phyloP scores from a whole-genome alignment of 1,140 invertebrate species.

The Euwallacea fornicatus region DNA sequence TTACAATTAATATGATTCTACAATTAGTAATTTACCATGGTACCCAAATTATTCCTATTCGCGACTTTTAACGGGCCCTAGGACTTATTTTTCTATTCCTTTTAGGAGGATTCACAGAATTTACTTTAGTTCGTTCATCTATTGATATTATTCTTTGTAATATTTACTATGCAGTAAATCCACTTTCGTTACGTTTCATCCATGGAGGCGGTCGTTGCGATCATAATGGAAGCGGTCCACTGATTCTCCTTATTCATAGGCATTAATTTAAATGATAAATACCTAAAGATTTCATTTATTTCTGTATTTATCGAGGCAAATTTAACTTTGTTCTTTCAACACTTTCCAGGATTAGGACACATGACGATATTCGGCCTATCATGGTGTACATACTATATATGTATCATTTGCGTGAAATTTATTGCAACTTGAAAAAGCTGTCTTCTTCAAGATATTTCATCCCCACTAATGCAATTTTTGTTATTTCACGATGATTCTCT shows the following conservation, averaged over 20 bases:
- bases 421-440: neutral
- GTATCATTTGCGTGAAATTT: neutral
- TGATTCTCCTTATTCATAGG: too few species aligned
- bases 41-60: conserved; percentile 57
- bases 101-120: conserved; percentile 64
- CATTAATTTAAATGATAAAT: neutral
- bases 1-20: conserved; percentile 70
- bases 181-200: conserved; percentile 74
- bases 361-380: neutral
- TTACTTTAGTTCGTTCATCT: conserved; percentile 70
- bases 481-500: too few species aligned
- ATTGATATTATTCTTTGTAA: conserved; percentile 73
- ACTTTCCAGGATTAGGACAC: neutral
- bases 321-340: neutral
- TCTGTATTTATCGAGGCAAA: conserved; percentile 1
- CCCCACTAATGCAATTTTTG: too few species aligned
- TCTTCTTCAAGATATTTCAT: neutral
- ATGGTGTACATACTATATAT: neutral
- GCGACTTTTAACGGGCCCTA: conserved; percentile 63
- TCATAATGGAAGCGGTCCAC: conserved; percentile 56
- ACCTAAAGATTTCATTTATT: neutral
- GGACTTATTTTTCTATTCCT: conserved; percentile 75
- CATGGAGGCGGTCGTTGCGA: conserved; percentile 70
- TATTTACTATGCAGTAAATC: conserved; percentile 73
- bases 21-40: conserved; percentile 63